Percentiles rank a stretch among this genome's conserved stretches.
These are phyloP conservation scores for Brassicogethes aeneus DNA, from an alignment of 2,888 invertebrate species.

Conservation along the genomic window DNA sequence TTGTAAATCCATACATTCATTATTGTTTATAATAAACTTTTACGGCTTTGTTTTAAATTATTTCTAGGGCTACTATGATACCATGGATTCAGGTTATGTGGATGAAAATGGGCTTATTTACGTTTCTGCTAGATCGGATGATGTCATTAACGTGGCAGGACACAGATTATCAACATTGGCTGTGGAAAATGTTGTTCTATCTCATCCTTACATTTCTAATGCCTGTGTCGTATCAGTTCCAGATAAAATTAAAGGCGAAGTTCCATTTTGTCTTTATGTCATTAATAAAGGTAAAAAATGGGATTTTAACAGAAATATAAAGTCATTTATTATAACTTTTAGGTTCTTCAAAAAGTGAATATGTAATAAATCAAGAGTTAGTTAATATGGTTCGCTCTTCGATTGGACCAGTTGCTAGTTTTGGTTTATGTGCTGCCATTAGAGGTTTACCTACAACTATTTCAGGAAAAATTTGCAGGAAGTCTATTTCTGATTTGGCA, in stretches of 20 bases:
- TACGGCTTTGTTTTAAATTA: no score
- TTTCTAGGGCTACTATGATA: constrained; percentile 75
- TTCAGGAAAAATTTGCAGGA: constrained; percentile 68
- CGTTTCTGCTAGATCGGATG: constrained; percentile 87
- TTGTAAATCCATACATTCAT: no score
- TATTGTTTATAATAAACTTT: no score
- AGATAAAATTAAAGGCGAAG: constrained; percentile 79
- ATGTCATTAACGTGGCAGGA: constrained; percentile 90
- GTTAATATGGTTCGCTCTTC: constrained; percentile 49
- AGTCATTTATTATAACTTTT: no score
- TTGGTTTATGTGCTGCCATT: constrained; percentile 68
- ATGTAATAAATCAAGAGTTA: constrained; percentile 45
- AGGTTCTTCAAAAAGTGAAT: constrained; percentile 31
- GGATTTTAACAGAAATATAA: no score
- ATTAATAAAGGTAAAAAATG: constrained; percentile 50
- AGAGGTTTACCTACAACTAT: constrained; percentile 76
- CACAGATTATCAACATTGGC: constrained; percentile 82
- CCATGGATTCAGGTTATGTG: constrained; percentile 85
- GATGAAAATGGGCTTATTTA: constrained; percentile 75
- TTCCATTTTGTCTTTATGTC: constrained; percentile 79
- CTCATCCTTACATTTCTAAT: constrained; percentile 74
- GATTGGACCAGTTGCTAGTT: constrained; percentile 82
- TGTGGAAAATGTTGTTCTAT: constrained; percentile 77
- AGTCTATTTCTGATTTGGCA: constrained; percentile 75
- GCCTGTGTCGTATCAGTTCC: constrained; percentile 83